These are phyloP conservation scores for Luperina testacea DNA, from an alignment of 2,888 invertebrate genomes.

Conservation along the genomic window DNA sequence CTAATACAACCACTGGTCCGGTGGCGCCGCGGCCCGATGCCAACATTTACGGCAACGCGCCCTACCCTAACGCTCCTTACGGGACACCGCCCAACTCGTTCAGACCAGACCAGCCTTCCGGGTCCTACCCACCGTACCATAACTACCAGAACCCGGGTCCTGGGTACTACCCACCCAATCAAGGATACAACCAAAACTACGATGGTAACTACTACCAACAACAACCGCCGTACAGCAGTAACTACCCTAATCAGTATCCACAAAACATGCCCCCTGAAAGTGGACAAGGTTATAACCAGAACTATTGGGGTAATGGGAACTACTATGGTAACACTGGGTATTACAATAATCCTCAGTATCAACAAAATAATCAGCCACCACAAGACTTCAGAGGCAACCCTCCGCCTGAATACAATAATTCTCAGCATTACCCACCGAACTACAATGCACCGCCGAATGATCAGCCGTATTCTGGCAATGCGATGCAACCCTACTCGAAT, in stretches of 20 bases:
- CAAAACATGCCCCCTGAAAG: slow-evolving; percentile 77
- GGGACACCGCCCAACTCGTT: slow-evolving; percentile 76
- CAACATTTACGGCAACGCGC: slow-evolving; percentile 73
- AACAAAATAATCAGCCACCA: slow-evolving; percentile 77
- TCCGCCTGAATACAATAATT: slow-evolving; percentile 76
- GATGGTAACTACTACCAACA: slow-evolving; percentile 85
- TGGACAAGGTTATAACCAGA: slow-evolving; percentile 82
- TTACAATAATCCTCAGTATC: slow-evolving; percentile 85
- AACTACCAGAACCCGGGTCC: slow-evolving; percentile 82
- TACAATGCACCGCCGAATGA: slow-evolving; percentile 77
- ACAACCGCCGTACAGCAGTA: slow-evolving; percentile 78
- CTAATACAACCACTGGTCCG: slow-evolving; percentile 81
- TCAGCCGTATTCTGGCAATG: slow-evolving; percentile 77
- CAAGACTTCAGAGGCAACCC: slow-evolving; percentile 78
- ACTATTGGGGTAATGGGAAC: slow-evolving; percentile 84
- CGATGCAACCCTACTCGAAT: slow-evolving; percentile 78
- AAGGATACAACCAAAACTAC: slow-evolving; percentile 84
- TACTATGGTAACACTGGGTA: slow-evolving; percentile 84
- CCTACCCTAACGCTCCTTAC: slow-evolving; percentile 82
- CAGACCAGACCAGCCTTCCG: slow-evolving; percentile 79
- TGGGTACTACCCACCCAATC: slow-evolving; percentile 88
- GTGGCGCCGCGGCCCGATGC: slow-evolving; percentile 73
- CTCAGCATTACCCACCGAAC: slow-evolving; percentile 80
- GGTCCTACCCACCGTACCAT: slow-evolving; percentile 83
- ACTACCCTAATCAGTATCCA: slow-evolving; percentile 86